Base-by-base conservation (phyloP, 2,113 vertebrate species). In the Apaloderma vittatum region DNA sequence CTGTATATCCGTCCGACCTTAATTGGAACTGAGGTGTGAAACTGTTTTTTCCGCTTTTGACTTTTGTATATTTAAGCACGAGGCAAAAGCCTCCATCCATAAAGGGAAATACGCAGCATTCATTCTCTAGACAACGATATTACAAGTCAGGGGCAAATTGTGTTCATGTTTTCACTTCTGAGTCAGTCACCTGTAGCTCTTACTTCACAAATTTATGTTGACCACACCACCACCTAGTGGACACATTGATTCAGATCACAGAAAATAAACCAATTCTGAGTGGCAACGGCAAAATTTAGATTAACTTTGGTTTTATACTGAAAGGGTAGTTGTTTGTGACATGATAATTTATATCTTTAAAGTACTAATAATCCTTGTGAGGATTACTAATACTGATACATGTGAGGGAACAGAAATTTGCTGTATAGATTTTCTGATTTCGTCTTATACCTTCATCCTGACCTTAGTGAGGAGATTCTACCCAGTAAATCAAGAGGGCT, bases 1-100 rank as follows among this genome's bases (percentile, higher is more conserved):
- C 98, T 99, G 1, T 99, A 99, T 34, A 98, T 99, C 74, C 99
- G 99, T 18, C 99, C 99, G n/a, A 98, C 98, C 2, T 97, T 99
- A 19, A 94, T 99, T 10, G 98, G 99, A 90, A 99, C 98, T 9
- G 99, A 99, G 98, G 99, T 99, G 12, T 71, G 96, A 23, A 34
- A 19, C 7, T 0, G 23, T 52, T 6, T 49, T 22, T 52, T 30
- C 2, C 11, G 9, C 13, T 49, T 32, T 45, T 54, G 63, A n/a
- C 12, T 67, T 62, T 26, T 73, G 12, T 62, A 32, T 48, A 23
- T 83, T 58, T 72, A 36, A 63, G 23, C 26, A 43, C 0, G 1
- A 66, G 15, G 37, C 22, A 34, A 24, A 90, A 66, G 3, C 21
- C 4, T 84, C 49, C 11, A 4, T 55, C 30, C 43, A 6, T 48